A percentile compares a stretch with the other conserved stretches of the same genome.
These are phyloP conservation scores for Suricata suricatta DNA, from an alignment of 2,113 vertebrate species.

Conservation along the genomic window DNA sequence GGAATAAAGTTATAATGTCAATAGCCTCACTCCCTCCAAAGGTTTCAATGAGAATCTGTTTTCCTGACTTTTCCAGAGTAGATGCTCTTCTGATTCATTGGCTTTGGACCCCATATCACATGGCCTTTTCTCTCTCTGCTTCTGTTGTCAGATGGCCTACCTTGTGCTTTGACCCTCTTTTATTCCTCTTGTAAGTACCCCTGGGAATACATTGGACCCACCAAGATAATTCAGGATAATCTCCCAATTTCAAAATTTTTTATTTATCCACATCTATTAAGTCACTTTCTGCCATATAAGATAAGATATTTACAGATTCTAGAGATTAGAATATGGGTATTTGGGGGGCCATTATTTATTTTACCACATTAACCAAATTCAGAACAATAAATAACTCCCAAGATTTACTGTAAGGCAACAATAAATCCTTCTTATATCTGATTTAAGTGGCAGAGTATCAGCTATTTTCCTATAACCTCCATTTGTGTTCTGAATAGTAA, in stretches of 20 bases:
- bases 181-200: not conserved
- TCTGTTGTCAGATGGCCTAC: not conserved
- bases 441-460: not conserved
- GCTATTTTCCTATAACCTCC: not conserved
- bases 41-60: not conserved
- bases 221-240: not conserved
- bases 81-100: not conserved
- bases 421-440: not conserved
- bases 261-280: not conserved
- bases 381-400: not conserved
- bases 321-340: not conserved
- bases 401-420: not conserved
- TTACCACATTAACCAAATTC: not conserved
- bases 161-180: not conserved
- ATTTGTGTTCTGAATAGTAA: not conserved
- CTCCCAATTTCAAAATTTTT: not conserved
- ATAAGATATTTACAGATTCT: not conserved
- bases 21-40: accelerated
- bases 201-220: accelerated
- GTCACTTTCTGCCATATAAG: not conserved
- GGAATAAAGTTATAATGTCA: not conserved
- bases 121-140: not conserved
- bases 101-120: no score
- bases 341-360: not conserved
- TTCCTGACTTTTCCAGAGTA: not conserved